Conservation (phyloP, 2,113 vertebrate species). For the Hypomesus transpacificus region DNA sequence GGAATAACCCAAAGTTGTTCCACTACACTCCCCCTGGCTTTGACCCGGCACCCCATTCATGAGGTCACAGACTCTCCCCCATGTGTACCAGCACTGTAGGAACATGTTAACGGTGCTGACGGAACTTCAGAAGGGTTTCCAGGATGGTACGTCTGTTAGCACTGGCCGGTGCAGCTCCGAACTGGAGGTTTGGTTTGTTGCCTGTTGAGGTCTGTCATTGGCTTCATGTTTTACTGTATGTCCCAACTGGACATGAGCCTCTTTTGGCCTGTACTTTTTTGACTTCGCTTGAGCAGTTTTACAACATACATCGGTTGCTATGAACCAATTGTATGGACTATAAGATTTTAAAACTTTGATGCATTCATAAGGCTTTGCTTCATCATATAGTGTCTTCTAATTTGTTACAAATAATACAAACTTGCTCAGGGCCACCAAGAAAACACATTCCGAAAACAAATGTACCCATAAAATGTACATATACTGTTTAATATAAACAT, state of each 20-base stretch:
- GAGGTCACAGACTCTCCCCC: conserved; percentile 15
- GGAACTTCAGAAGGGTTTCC: conserved; percentile 30
- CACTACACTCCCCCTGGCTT: conserved; percentile 59
- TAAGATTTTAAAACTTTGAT: background rate
- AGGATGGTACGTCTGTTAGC: conserved; percentile 30
- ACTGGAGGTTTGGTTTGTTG: conserved; percentile 32
- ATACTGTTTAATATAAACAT: no score
- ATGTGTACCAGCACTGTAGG: no score
- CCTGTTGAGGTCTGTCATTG: conserved; percentile 22
- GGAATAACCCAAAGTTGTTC: conserved; percentile 55
- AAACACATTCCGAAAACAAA: no score
- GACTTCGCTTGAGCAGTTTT: conserved; percentile 2
- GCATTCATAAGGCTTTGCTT: no score
- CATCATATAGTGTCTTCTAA: no score
- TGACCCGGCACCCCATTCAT: conserved; percentile 62
- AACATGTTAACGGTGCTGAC: no score
- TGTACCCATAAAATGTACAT: no score
- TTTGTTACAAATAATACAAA: no score
- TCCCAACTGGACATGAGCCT: conserved; percentile 6
- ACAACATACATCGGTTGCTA: background rate
- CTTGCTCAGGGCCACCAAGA: no score
- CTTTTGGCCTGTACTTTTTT: conserved; percentile 2
- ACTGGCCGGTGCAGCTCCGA: conserved; percentile 4
- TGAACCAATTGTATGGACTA: background rate
- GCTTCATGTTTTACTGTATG: conserved; percentile 21